These are phyloP conservation scores for Euzophera pinguis DNA, from an alignment of 2,888 invertebrate species.

Conservation along the genomic window DNA sequence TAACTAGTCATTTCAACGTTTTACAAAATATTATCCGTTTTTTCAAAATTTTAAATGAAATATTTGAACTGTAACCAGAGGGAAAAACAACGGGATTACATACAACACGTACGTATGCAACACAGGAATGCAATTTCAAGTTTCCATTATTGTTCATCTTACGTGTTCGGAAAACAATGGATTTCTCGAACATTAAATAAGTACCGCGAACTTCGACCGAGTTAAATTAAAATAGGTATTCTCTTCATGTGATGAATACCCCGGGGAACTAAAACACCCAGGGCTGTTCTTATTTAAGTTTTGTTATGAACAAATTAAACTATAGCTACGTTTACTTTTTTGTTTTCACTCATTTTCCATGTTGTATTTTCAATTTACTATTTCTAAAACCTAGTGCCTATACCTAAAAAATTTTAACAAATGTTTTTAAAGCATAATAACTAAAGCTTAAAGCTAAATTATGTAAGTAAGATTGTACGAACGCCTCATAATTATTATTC, in stretches of 20 bases:
- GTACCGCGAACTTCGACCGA: not conserved
- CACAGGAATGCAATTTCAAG: conserved; percentile 9
- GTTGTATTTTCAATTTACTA: too few relatives aligned
- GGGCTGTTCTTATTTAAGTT: not conserved
- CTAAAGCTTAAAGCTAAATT: too few relatives aligned
- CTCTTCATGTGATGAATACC: not conserved
- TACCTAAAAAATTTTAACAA: too few relatives aligned
- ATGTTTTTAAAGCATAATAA: too few relatives aligned
- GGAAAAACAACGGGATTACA: not conserved
- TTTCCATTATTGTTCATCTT: conserved; percentile 13
- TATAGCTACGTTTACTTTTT: not conserved
- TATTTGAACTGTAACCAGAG: not conserved
- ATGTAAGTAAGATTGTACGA: too few relatives aligned
- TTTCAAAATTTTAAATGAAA: not conserved
- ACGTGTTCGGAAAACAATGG: conserved; percentile 11
- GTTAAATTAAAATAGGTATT: conserved; percentile 8
- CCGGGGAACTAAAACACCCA: not conserved
- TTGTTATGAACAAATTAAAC: not conserved
- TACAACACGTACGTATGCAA: not conserved
- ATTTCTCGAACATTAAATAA: conserved; percentile 10
- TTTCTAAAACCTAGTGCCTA: too few relatives aligned
- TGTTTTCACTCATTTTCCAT: too few relatives aligned
- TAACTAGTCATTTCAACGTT: too few relatives aligned
- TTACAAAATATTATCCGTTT: too few relatives aligned
- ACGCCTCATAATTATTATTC: too few relatives aligned